Evolutionary conservation across 1,140 invertebrate genomes (phyloP), one percentile per base, ranked within the genome.

Genomic region (Zaprionus gabonicus): DNA sequence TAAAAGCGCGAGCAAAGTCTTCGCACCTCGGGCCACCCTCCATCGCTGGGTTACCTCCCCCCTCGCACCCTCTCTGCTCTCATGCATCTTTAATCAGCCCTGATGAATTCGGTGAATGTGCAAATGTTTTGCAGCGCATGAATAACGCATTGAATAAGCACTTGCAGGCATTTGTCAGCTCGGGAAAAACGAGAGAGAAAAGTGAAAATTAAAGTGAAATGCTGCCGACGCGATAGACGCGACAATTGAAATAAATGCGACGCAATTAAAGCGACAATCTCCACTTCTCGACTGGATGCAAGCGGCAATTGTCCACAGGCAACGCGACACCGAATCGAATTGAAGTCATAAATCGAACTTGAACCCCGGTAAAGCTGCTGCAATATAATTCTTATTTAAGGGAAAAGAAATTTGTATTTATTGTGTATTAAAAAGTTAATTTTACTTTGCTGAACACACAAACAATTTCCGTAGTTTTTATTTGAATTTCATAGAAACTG

Each of bases 131-230:
- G 82, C 82, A 75, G 83, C 83, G 71, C 68, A 85, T 88, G 85
- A 91, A 88, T 88, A 88, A 91, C 68, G 67, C 80, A 90, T 88
- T 82, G 84, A 85, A 82, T 82, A 90, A 88, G 78, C 81, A 80
- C 85, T 84, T 70, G 36, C 84, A 80, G 82, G 84, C 83, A 87
- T 80, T 88, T 86, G 83, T 87, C 76, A 74, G 49, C 63, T 15
- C 12, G 36, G 36, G 13, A 38, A 38, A 15, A 38, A 15, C n/a
- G 41, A 44, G 41, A n/a, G 41, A 46, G n/a, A 77, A 80, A 85
- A 90, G 85, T 88, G 85, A 81, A 85, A 88, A 85, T 77, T 80
- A 49, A 88, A 90, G 79, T 90, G 85, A 76, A 70, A 51, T 51
- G 46, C 38, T 41, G 38, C 15, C 46, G 46, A 49, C 46, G 46